Evolutionary conservation across 2,113 vertebrate species (phyloP), one percentile per base, ranked within the genome.

Genomic region (Ictidomys tridecemlineatus): DNA sequence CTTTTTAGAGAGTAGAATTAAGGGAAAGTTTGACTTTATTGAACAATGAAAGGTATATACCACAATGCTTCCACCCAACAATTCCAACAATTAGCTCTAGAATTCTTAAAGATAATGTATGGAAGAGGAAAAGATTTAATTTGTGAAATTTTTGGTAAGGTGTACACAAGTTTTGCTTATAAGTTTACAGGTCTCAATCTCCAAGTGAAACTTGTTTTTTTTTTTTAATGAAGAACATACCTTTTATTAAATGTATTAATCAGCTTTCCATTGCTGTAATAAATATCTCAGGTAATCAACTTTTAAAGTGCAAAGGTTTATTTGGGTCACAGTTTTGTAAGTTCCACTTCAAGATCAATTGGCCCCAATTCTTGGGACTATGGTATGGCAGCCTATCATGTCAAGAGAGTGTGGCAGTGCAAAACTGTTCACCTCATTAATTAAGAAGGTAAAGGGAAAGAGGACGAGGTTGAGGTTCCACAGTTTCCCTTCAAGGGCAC

Each of bases 151-250:
- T 8, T 77, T 73, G 22, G 3, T 45, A 56, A 87, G 58, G 56
- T 72, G 85, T 30, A 65, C 4, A 70, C 76, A 26, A 48, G 6
- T 32, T 42, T 95, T 93, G 34, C n/a, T 80, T 80, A 0, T 80
- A 61, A 92, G 34, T 58, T 84, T 18, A n/a, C 65, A 86, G 73
- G 12, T 70, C 48, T 93, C n/a, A 87, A 32, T 91, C 94, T 85
- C 65, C 32, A 94, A 77, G 34, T 37, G 84, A 61, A 84, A 90
- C 18, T 5, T 76, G 12, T 45, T 45, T 45, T 45, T 45, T 53
- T n/a, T 91, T 80, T 98, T 67, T 48, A 93, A 76, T 76, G 24
- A 96, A 95, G 8, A 8, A 9, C 7, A 8, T 91, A 16, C 22
- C 8, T 28, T 92, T 97, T 65, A 78, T 73, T 79, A 73, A 90